These are phyloP conservation scores for Zeuzera pyrina DNA, from an alignment of 2,888 invertebrate species.

Conservation along the genomic window DNA sequence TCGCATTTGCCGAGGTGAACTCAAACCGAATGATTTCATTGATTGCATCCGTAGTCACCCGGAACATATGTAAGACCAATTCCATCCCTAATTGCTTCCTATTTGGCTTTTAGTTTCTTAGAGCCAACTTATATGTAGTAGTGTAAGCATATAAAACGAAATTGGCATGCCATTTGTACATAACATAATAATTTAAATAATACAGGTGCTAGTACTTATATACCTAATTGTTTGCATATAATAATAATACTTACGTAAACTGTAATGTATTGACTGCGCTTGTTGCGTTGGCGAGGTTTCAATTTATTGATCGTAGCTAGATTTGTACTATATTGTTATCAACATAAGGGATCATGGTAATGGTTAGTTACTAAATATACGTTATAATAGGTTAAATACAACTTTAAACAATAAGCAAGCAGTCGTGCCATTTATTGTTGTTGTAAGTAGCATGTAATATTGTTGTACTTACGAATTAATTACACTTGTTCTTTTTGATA, in stretches of 20 bases:
- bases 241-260: too few species aligned
- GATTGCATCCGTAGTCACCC: constrained; percentile 95
- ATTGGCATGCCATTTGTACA: constrained; percentile 18
- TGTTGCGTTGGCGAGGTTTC: constrained; percentile 5
- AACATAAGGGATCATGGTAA: neutral
- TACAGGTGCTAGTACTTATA: constrained; percentile 63
- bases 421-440: constrained; percentile 29
- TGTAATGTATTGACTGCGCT: constrained; percentile 33
- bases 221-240: constrained; percentile 26
- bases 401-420: constrained; percentile 13
- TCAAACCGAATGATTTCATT: constrained; percentile 86
- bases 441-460: too few species aligned
- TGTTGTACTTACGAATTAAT: too few species aligned
- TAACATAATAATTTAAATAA: constrained; percentile 33
- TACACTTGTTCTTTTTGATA: too few species aligned
- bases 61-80: constrained; percentile 92
- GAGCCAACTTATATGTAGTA: constrained; percentile 1
- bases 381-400: neutral
- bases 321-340: neutral
- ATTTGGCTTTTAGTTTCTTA: constrained; percentile 21
- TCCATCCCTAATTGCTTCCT: constrained; percentile 31
- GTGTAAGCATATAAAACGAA: neutral
- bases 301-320: neutral
- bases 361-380: neutral
- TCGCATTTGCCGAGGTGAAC: constrained; percentile 89